Evolutionary conservation across 2,888 invertebrate species (phyloP).

Genomic region (Branchellion lobata): DNA sequence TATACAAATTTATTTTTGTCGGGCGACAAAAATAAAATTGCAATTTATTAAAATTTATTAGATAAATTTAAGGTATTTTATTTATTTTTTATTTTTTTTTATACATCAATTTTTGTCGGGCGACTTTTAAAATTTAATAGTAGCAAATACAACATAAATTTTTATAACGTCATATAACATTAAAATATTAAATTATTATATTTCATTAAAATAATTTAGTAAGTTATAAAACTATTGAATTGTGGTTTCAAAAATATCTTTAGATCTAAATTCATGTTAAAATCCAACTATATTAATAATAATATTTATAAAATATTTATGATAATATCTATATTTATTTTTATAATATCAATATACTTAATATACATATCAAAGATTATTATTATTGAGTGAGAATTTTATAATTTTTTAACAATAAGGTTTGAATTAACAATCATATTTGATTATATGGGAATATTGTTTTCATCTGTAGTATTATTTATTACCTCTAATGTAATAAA

Average conservation of each 20-base stretch:
- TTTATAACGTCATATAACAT: background rate
- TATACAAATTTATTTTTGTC: background rate
- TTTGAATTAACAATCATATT: slow-evolving; percentile 46
- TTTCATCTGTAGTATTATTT: slow-evolving; percentile 63
- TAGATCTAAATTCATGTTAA: slow-evolving; percentile 26
- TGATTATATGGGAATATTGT: slow-evolving; percentile 47
- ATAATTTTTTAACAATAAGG: background rate
- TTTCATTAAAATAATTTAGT: slow-evolving; percentile 23
- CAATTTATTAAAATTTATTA: too few relatives aligned
- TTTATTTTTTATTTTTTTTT: too few relatives aligned
- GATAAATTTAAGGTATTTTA: too few relatives aligned
- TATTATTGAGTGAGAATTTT: slow-evolving; percentile 43
- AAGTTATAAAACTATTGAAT: slow-evolving; percentile 49
- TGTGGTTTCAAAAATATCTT: slow-evolving; percentile 49
- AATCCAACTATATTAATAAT: background rate
- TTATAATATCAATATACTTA: slow-evolving; percentile 23
- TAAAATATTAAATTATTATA: slow-evolving; percentile 21
- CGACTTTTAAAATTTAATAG: background rate
- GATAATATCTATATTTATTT: slow-evolving; percentile 17
- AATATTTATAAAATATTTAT: slow-evolving; percentile 2
- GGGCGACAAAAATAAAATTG: background rate
- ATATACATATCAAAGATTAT: slow-evolving; percentile 28
- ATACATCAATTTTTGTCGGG: too few relatives aligned
- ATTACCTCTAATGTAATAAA: slow-evolving; percentile 69
- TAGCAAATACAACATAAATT: background rate